These are phyloP conservation scores for Mythimna albipuncta DNA, from an alignment of 2,888 invertebrate genomes.

Conservation along the genomic window DNA sequence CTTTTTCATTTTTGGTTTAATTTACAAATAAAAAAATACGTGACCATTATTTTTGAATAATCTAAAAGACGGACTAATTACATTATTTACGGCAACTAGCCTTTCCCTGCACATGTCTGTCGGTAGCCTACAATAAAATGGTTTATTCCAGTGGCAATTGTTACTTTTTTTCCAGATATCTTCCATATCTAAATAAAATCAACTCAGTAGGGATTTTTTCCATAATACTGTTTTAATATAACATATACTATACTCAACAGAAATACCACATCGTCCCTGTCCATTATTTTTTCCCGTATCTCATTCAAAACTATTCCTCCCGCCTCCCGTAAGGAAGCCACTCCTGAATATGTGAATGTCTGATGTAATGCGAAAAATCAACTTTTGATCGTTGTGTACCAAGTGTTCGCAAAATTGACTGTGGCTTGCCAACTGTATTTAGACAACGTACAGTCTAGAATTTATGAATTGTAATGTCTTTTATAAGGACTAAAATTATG, in stretches of 20 bases:
- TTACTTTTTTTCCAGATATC: no score
- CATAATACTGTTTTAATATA: no score
- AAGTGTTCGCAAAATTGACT: conserved; percentile 71
- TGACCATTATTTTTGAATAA: no score
- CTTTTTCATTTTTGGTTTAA: no score
- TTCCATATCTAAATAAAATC: no score
- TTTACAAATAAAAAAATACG: no score
- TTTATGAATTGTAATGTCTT: conserved; percentile 19
- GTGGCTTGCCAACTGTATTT: conserved; percentile 63
- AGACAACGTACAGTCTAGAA: conserved; percentile 43
- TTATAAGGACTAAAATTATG: background rate
- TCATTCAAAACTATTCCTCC: conserved; percentile 60
- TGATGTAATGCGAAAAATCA: conserved; percentile 87
- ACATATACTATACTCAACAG: background rate
- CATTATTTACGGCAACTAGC: no score
- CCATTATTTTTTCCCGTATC: conserved; percentile 54
- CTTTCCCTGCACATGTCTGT: no score
- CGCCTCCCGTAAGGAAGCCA: conserved; percentile 62
- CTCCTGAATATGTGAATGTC: conserved; percentile 80
- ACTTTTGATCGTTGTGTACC: conserved; percentile 80
- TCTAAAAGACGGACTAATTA: no score
- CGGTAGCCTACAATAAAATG: no score
- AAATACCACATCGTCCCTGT: conserved; percentile 13
- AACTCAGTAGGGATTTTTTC: no score
- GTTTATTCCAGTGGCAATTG: no score